Conservation (phyloP, 2,797 vertebrate genomes). For the Neosalanx taihuensis region DNA sequence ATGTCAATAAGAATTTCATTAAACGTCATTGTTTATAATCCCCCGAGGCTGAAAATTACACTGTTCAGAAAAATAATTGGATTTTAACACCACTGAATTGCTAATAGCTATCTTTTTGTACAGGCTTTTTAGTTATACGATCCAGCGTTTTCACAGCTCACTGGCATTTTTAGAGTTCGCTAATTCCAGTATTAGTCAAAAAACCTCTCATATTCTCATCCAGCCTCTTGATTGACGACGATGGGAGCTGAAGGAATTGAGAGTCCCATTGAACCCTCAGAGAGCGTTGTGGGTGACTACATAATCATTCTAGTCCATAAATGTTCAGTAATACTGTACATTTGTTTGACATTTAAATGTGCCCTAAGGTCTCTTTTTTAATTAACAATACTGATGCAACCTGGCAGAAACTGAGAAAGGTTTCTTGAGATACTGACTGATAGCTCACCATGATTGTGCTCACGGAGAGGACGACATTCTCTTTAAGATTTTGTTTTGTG, state of each 20-base stretch:
- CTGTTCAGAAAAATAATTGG: slow-evolving; percentile 41
- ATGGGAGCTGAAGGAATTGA: background rate
- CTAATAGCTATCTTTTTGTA: slow-evolving; percentile 30
- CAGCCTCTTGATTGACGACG: slow-evolving; percentile 21
- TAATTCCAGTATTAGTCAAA: slow-evolving; percentile 34
- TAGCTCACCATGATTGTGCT: background rate
- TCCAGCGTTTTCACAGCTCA: slow-evolving; percentile 27
- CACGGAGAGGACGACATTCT: too few relatives aligned
- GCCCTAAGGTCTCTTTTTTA: background rate
- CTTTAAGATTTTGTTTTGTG: too few relatives aligned
- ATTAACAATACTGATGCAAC: slow-evolving; percentile 1
- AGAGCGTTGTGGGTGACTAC: too few relatives aligned
- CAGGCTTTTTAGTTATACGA: slow-evolving; percentile 26
- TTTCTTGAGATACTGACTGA: background rate
- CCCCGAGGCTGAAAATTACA: slow-evolving; percentile 39
- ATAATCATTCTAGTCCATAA: too few relatives aligned
- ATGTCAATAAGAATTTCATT: slow-evolving; percentile 34
- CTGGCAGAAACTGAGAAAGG: background rate
- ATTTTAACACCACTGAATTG: slow-evolving; percentile 41
- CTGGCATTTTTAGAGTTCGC: slow-evolving; percentile 28
- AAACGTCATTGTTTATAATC: slow-evolving; percentile 37
- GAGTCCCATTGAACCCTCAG: background rate
- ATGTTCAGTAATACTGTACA: too few relatives aligned
- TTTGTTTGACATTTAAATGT: slow-evolving; percentile 13
- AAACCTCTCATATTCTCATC: slow-evolving; percentile 30